Evolutionary conservation across 2,888 invertebrate genomes (phyloP).

Genomic region (Chymomyza procnemis): DNA sequence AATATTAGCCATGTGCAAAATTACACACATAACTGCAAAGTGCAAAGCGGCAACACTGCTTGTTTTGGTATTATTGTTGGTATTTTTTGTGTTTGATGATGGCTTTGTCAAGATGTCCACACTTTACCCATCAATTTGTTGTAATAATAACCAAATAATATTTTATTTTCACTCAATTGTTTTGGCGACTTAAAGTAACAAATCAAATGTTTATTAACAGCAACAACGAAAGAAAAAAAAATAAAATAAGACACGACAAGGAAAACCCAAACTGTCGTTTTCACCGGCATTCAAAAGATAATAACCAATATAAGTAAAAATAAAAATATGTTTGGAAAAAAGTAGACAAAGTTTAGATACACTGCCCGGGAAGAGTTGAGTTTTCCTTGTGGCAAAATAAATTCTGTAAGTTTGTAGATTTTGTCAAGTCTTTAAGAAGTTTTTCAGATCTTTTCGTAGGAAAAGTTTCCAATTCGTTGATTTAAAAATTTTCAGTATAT

Average conservation of each 20-base stretch:
- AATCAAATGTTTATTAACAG: conserved; percentile 28
- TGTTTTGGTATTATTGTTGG: background rate
- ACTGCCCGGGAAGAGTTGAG: background rate
- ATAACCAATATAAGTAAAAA: conserved; percentile 6
- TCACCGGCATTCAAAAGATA: conserved; percentile 35
- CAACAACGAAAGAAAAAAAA: conserved; percentile 11
- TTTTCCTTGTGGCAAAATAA: too few relatives aligned
- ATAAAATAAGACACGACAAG: background rate
- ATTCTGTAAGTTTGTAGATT: too few relatives aligned
- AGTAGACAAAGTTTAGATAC: background rate
- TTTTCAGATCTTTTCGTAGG: too few relatives aligned
- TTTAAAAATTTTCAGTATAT: too few relatives aligned
- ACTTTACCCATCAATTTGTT: conserved; percentile 36
- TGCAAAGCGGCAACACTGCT: conserved; percentile 1
- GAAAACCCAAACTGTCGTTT: conserved; percentile 49
- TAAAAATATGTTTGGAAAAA: background rate
- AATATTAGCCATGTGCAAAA: background rate
- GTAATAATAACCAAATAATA: conserved; percentile 40
- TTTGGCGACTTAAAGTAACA: conserved; percentile 26
- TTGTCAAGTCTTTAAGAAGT: too few relatives aligned
- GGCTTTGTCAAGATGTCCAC: background rate
- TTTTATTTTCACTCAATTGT: conserved; percentile 63
- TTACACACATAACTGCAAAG: background rate
- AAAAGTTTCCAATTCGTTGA: too few relatives aligned
- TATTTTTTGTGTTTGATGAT: background rate